Evolutionary conservation across 2,113 vertebrate species (phyloP), one percentile per base, ranked within the genome.

Genomic region (Elanus axillaris): DNA sequence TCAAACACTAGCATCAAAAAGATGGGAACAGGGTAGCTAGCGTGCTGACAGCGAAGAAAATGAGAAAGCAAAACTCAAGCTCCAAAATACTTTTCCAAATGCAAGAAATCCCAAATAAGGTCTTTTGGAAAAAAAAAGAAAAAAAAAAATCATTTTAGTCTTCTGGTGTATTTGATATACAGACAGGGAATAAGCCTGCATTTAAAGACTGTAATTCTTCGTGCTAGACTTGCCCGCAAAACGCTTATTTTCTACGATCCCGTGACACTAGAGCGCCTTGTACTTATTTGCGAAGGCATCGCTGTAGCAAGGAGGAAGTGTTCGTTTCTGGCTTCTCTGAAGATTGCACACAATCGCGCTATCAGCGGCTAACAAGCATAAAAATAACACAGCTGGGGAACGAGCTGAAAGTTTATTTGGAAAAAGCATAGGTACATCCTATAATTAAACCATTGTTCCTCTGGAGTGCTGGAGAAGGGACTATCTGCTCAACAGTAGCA

Each of bases 341-440:
- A 91, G 67, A 76, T 53, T 93, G 81, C 66, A 90, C 76, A 92
- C 87, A 93, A 94, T 72, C 76, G 36, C 21, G 47, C 48, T 69
- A 71, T 38, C 81, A 42, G 78, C 73, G 66, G 50, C 60, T 78
- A 34, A 34, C 89, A 77, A 82, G 73, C 40, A 92, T 72, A 79
- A 95, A 94, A 98, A 96, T 59, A 95, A 93, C 85, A 50, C 34
- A 63, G 77, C 43, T 43, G 60, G 67, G 79, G 75, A 95, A 96
- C 72, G 92, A 94, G 84, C 81, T 56, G 87, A 85, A 96, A 96
- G 81, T 94, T 73, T 93, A 95, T 80, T 85, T 93, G 67, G 78
- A 93, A 93, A 55, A 96, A 81, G 78, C 77, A 92, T 26, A 97
- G 92, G 94, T 94, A 95, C 89, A 80, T 94, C 84, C 94, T 90